Base-by-base conservation (phyloP, 37 sponge, comb jelly and placozoan species). In the Geodia barretti region DNA sequence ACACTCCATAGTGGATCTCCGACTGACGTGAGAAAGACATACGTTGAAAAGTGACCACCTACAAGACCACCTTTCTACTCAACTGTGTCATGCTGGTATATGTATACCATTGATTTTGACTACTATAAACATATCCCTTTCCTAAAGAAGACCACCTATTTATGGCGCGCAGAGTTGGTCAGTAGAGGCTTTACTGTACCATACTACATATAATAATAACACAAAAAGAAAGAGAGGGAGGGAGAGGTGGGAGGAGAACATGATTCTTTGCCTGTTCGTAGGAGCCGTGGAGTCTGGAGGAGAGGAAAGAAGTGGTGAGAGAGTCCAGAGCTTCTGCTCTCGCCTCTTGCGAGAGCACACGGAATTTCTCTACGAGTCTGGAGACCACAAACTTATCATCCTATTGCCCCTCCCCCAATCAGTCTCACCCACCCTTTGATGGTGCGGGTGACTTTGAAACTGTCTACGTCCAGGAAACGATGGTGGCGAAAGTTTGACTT, bases 401-500 rank as follows among this genome's bases (percentile, higher is more conserved):
- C n/a, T n/a, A n/a, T n/a, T n/a, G n/a, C n/a, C n/a, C n/a, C n/a
- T n/a, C 54, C 54, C 54, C 54, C 7, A 30, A 9, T 43, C 60
- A 74, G 3, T 38, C 21, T 25, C 75, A n/a, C 74, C 58, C 71
- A 89, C 91, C 86, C 86, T 29, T 62, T 47, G 31, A 91, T 82
- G 41, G 25, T 79, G 28, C 84, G 31, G 21, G 43, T 32, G 23
- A 91, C 74, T 4, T 82, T 71, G 43, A 71, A 33, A 29, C 78
- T 77, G 60, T 91, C 76, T 17, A 83, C 84, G 62, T 78, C 78
- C 28, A 91, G 79, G 72, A 69, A 91, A 3, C 84, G 87, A 83
- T 91, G 92, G 41, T 69, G 86, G 71, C 54, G 77, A 67, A 87
- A 86, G 79, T 91, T 86, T n/a, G 88, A 87, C 64, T 68, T 82